Evolutionary conservation across 1,140 invertebrate genomes (phyloP).

Genomic region (Idris sp.): DNA sequence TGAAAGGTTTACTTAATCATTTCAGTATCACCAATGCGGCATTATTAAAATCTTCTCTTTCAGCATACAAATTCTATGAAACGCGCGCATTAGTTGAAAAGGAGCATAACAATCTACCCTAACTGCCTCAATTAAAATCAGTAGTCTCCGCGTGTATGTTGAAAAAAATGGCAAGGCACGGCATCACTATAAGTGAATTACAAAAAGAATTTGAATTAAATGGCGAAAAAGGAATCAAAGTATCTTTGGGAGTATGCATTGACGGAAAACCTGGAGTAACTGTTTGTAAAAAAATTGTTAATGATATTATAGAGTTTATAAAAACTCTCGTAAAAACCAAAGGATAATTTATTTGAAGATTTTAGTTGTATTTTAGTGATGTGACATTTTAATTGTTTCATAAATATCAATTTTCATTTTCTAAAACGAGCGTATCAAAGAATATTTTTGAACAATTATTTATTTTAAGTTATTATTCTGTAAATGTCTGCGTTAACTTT

Average conservation of each 20-base stretch:
- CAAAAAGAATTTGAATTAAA: conserved; percentile 7
- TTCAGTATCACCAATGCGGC: conserved; percentile 15
- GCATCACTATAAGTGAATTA: conserved; percentile 25
- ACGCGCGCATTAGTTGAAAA: not conserved
- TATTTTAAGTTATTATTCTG: no score
- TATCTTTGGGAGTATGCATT: conserved; percentile 13
- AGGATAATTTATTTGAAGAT: no score
- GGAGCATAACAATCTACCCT: not conserved
- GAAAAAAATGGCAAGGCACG: conserved; percentile 31
- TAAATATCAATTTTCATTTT: no score
- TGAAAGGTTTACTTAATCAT: not conserved
- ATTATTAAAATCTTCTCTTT: conserved; percentile 5
- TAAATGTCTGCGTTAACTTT: no score
- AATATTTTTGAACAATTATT: no score
- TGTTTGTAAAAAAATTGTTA: conserved; percentile 12
- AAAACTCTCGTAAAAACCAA: no score
- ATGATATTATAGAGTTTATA: not conserved
- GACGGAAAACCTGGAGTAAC: conserved; percentile 14
- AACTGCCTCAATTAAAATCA: not conserved
- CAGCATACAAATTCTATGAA: conserved; percentile 5
- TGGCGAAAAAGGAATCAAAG: conserved; percentile 3
- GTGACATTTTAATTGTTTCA: no score
- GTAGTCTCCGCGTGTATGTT: conserved; percentile 10
- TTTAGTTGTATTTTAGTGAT: no score
- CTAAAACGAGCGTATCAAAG: no score